A percentile compares a stretch with the other conserved stretches of the same genome.
phyloP scores from a whole-genome alignment of 2,797 vertebrate genomes.

The Sternarchorhynchus goeldii region DNA sequence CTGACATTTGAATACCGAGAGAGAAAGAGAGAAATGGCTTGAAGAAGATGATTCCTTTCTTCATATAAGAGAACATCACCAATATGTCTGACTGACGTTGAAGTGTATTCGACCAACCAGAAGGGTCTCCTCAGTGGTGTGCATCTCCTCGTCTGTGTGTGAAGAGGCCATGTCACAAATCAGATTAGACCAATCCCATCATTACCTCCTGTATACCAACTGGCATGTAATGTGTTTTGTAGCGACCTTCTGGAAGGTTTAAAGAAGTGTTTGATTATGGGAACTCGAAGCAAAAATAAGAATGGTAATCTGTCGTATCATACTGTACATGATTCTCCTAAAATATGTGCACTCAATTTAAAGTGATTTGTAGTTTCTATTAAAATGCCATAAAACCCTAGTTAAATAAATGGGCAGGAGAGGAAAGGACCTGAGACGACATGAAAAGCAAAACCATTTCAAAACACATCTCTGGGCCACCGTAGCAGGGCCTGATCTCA shows the following conservation, averaged over 20 bases:
- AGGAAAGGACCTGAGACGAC: no score
- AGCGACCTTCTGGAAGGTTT: neutral
- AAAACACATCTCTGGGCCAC: slow-evolving; percentile 3
- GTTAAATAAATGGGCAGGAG: slow-evolving; percentile 21
- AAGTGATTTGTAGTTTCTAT: slow-evolving; percentile 10
- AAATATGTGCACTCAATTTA: neutral
- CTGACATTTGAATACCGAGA: slow-evolving; percentile 74
- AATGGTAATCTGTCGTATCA: no score
- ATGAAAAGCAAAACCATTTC: slow-evolving; percentile 27
- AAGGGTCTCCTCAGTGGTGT: slow-evolving; percentile 56
- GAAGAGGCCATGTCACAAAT: neutral
- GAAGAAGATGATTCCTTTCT: slow-evolving; percentile 70
- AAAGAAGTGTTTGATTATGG: neutral
- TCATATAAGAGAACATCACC: slow-evolving; percentile 75
- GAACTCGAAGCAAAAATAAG: neutral
- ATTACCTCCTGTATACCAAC: neutral
- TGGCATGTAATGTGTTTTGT: neutral
- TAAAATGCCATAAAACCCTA: slow-evolving; percentile 11
- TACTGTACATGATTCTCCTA: neutral
- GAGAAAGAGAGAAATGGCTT: slow-evolving; percentile 64
- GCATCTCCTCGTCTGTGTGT: slow-evolving; percentile 3
- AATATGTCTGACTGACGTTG: slow-evolving; percentile 73
- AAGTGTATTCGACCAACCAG: slow-evolving; percentile 70
- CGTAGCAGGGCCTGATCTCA: slow-evolving; percentile 18
- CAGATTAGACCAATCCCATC: neutral